Base-by-base conservation (phyloP, 2,797 vertebrate species). In the Harpagifer antarcticus region DNA sequence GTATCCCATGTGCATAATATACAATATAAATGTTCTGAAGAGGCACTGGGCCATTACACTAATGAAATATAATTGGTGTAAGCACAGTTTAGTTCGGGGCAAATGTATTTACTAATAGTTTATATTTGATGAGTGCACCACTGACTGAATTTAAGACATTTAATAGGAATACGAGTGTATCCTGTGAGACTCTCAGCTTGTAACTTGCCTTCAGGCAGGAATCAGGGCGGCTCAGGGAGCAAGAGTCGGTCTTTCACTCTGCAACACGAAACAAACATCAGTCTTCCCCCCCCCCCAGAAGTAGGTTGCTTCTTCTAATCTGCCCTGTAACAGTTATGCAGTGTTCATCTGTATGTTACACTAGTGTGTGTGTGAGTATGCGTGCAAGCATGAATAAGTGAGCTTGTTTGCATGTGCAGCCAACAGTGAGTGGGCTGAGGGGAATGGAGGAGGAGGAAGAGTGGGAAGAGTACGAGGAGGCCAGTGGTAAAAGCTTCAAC, bases 291-390 rank as follows among this genome's bases (percentile, higher is more conserved):
- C 2, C n/a, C 86, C 79, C 76, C 82, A 93, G 89, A 94, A 94
- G 85, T 93, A 91, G 91, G 91, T 88, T 92, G 86, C 91, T 79
- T 79, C 74, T 61, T 81, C 78, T 85, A 90, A 89, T 96, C 93
- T 96, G 92, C 94, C 93, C 92, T 20, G 95, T 93, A 94, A 95
- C 94, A 91, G 91, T 91, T 88, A 19, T 84, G 62, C 74, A 50
- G 52, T 3, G 76, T 82, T 79, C 79, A 68, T 77, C 61, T 84
- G 83, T 76, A 80, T 74, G 80, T 72, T 79, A 47, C 42, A 16
- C 17, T 62, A 7, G 33, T 37, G 33, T 37, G 33, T 37, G 33
- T 37, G 33, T 8, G 33, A 37, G 33, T 37, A 37, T 37, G 84
- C 68, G 83, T 86, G 85, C 83, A 91, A 76, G 86, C 89, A 86